Evolutionary conservation across 2,113 vertebrate genomes (phyloP).

Genomic region (Xiphias gladius): DNA sequence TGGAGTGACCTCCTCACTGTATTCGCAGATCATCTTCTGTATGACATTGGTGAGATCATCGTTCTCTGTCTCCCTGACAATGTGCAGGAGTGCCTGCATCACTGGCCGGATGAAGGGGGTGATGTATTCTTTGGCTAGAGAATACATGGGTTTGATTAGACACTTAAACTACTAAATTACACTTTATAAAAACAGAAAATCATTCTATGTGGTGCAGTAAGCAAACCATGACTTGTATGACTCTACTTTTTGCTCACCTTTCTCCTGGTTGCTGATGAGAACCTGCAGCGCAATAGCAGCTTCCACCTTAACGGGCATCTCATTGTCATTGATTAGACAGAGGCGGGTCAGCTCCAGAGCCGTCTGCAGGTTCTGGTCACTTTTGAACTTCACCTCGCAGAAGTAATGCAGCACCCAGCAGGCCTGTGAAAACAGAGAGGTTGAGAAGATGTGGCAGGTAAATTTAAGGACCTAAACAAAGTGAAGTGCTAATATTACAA

Average conservation of each 20-base stretch:
- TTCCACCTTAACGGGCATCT: constrained; percentile 99
- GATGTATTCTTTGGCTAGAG: constrained; percentile 97
- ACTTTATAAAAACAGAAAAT: not conserved
- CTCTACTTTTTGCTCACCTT: constrained; percentile 85
- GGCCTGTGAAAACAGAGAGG: constrained; percentile 83
- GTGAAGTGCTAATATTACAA: not conserved
- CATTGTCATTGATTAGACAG: constrained; percentile 97
- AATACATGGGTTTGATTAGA: not conserved
- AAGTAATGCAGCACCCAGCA: constrained; percentile 99
- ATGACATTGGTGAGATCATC: constrained; percentile 99
- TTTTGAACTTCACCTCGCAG: constrained; percentile 99
- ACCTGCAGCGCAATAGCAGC: constrained; percentile 98
- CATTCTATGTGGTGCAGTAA: not conserved
- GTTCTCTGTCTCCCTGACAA: constrained; percentile 98
- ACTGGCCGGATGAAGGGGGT: constrained; percentile 96
- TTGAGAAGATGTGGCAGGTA: not conserved
- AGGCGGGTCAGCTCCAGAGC: constrained; percentile 94
- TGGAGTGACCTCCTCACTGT: constrained; percentile 98
- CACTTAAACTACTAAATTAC: not conserved
- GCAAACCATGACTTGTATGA: not conserved
- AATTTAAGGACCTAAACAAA: not conserved
- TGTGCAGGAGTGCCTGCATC: constrained; percentile 98
- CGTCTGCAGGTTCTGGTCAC: constrained; percentile 96
- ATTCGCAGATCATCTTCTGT: constrained; percentile 99
- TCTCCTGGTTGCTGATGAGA: constrained; percentile 99